A percentile compares a stretch with the other conserved stretches of the same genome.
These are phyloP conservation scores for Rambutsinella grinnellia DNA, from an alignment of 2,888 invertebrate species.

Conservation along the genomic window DNA sequence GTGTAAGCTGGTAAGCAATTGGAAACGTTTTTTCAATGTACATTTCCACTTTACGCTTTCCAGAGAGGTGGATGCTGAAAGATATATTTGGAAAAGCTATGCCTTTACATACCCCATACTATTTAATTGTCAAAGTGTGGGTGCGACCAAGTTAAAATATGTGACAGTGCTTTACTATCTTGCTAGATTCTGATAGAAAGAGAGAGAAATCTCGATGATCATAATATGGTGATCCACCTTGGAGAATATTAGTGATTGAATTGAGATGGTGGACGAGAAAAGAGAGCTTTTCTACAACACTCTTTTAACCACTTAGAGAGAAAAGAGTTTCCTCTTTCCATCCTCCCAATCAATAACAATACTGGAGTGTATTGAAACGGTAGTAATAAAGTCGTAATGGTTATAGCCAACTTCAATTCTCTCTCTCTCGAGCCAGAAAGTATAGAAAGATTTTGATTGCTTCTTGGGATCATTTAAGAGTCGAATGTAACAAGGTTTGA, in stretches of 20 bases:
- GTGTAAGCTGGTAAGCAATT: conserved; percentile 26
- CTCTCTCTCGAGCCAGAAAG: neutral
- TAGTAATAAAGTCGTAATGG: neutral
- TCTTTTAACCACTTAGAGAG: neutral
- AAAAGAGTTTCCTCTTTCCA: neutral
- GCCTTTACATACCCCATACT: conserved; percentile 25
- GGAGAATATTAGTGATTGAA: neutral
- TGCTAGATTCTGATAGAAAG: too few species aligned
- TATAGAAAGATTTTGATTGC: neutral
- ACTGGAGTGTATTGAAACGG: neutral
- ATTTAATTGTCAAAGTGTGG: conserved; percentile 51
- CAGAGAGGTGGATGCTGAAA: conserved; percentile 30
- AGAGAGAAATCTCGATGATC: too few species aligned
- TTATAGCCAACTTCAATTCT: neutral
- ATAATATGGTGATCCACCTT: too few species aligned
- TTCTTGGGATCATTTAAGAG: too few species aligned
- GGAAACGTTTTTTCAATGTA: conserved; percentile 39
- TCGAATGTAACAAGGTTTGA: neutral
- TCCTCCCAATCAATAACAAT: neutral
- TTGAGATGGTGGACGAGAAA: neutral
- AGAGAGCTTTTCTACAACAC: neutral
- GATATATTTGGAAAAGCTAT: conserved; percentile 33
- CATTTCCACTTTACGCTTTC: too few species aligned
- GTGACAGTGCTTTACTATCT: conserved; percentile 12
- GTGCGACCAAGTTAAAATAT: conserved; percentile 44